Conservation (phyloP, 1,140 invertebrate species). For the Patella vulgata region DNA sequence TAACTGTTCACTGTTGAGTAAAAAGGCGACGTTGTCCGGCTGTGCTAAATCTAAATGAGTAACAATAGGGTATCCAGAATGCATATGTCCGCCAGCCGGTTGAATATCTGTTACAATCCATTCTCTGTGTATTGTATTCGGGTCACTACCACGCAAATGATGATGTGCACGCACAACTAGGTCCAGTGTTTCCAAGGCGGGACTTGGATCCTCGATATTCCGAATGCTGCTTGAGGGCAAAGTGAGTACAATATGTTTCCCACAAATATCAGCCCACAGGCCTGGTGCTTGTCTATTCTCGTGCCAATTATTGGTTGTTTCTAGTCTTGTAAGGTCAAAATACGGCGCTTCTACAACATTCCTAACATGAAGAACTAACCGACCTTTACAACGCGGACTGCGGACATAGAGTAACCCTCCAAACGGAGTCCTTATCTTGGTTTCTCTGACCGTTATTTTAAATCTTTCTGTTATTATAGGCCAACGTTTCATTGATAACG, state of each 20-base stretch:
- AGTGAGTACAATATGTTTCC: constrained; percentile 36
- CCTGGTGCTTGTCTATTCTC: constrained; percentile 20
- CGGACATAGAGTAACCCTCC: too few species aligned
- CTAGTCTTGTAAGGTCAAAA: too few species aligned
- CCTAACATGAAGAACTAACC: too few species aligned
- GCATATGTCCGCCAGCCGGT: constrained; percentile 39
- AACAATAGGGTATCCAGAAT: constrained; percentile 44
- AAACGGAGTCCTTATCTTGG: too few species aligned
- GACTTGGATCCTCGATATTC: constrained; percentile 24
- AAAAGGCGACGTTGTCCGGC: constrained; percentile 19
- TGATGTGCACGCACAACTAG: constrained; percentile 24
- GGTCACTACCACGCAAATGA: constrained; percentile 31
- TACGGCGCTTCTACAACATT: too few species aligned
- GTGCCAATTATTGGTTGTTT: too few species aligned
- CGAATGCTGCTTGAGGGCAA: constrained; percentile 30
- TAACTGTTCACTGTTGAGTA: constrained; percentile 17
- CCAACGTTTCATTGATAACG: too few species aligned
- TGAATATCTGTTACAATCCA: constrained; percentile 44
- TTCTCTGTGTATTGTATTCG: constrained; percentile 14
- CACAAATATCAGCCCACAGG: constrained; percentile 43
- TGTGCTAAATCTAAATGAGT: constrained; percentile 40
- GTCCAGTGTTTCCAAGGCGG: constrained; percentile 35
- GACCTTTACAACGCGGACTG: too few species aligned
- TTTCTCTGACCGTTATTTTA: too few species aligned
- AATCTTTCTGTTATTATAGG: too few species aligned